Evolutionary conservation across 1,140 invertebrate genomes (phyloP).

Genomic region (Cataglyphis hispanica): DNA sequence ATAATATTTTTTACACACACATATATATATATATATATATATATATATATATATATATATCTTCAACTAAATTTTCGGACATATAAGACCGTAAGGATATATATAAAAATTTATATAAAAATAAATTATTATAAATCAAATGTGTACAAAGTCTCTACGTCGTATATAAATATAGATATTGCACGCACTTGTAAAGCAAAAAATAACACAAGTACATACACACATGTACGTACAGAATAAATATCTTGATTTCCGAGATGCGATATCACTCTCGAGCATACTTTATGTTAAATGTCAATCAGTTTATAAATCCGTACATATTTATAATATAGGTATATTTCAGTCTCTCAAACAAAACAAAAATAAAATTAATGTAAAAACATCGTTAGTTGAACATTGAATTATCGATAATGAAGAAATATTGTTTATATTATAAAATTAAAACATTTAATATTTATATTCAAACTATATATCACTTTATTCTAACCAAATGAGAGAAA

Average conservation of each 20-base stretch:
- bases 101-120: background rate
- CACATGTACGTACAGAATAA: constrained; percentile 7
- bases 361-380: background rate
- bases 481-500: background rate
- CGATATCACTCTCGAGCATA: constrained; percentile 12
- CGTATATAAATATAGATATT: background rate
- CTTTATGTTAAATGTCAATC: constrained; percentile 34
- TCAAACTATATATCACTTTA: background rate
- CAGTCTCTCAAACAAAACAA: background rate
- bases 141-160: background rate
- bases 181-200: background rate
- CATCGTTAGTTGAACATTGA: background rate
- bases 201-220: background rate
- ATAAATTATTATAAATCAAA: constrained; percentile 19
- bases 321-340: constrained; percentile 9
- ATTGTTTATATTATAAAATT: constrained; percentile 21
- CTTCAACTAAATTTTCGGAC: background rate
- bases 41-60: too few species aligned
- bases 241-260: constrained; percentile 30
- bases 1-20: too few species aligned
- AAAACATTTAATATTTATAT: constrained; percentile 7
- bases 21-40: too few species aligned
- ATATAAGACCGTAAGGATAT: background rate
- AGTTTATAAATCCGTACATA: constrained; percentile 5
- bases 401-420: background rate